Conservation (phyloP, 1,140 invertebrate genomes). For the Caenorhabditis remanei region DNA sequence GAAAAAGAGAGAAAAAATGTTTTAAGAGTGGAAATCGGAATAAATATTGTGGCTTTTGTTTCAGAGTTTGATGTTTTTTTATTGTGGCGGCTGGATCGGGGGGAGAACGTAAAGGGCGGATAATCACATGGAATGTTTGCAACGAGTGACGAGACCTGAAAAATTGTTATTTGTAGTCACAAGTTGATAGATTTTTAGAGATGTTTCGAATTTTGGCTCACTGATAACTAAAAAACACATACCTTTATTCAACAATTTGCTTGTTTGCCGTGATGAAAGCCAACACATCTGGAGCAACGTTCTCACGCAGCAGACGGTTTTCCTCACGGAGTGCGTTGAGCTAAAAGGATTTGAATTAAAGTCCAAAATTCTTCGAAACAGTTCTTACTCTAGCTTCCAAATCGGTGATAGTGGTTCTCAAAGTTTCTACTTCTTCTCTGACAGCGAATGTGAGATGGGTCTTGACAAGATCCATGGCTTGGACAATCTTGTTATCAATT, state of each 20-base stretch:
- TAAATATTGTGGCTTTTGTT: background rate
- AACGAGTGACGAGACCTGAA: background rate
- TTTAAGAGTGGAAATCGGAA: too few relatives aligned
- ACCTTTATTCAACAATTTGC: constrained; percentile 26
- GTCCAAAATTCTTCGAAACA: background rate
- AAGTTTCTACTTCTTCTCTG: constrained; percentile 75
- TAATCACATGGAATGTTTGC: constrained; percentile 42
- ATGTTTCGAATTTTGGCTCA: too few relatives aligned
- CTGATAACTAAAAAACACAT: too few relatives aligned
- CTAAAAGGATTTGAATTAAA: background rate
- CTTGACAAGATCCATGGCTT: constrained; percentile 78
- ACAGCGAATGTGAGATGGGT: constrained; percentile 78
- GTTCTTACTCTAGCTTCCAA: constrained; percentile 65
- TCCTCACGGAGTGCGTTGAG: constrained; percentile 23
- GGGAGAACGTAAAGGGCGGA: background rate
- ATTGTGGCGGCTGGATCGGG: too few relatives aligned
- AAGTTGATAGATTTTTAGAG: background rate
- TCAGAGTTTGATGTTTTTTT: constrained; percentile 20
- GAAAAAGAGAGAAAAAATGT: too few relatives aligned
- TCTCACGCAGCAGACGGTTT: constrained; percentile 26
- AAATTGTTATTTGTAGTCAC: background rate
- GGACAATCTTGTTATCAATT: constrained; percentile 76
- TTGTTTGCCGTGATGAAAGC: constrained; percentile 42
- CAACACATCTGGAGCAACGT: constrained; percentile 33
- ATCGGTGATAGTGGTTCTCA: constrained; percentile 72